A percentile compares a stretch with the other conserved stretches of the same genome.
Conservation (phyloP, 2,888 invertebrate genomes). For the Phyto melanocephala region DNA sequence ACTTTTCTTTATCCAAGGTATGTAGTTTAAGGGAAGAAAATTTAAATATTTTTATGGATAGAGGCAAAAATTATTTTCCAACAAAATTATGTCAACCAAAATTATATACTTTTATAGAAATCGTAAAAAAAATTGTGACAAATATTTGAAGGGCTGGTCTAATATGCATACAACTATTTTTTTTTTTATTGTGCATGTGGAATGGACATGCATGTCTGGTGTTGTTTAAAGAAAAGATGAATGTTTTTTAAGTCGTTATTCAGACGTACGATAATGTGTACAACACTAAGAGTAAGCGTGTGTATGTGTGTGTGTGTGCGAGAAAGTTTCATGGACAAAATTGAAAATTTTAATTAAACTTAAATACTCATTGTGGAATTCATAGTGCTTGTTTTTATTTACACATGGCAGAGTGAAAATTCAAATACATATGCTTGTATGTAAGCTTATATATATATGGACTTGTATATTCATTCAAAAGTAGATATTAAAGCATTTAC, state of each 20-base stretch:
- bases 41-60: too few species aligned
- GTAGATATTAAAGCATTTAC: conserved; percentile 6
- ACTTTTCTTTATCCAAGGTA: too few species aligned
- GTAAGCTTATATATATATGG: not conserved
- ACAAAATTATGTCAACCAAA: too few species aligned
- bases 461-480: not conserved
- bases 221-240: conserved; percentile 37
- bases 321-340: conserved; percentile 11
- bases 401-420: conserved; percentile 19
- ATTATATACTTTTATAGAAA: too few species aligned
- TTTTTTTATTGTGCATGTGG: not conserved
- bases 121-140: too few species aligned
- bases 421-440: not conserved
- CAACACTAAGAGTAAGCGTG: not conserved
- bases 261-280: conserved; percentile 21
- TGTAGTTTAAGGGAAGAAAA: too few species aligned
- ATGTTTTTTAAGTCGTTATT: conserved; percentile 29
- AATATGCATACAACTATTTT: too few species aligned
- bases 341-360: conserved; percentile 59
- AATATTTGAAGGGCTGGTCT: too few species aligned
- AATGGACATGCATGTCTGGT: conserved; percentile 6
- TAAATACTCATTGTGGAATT: conserved; percentile 59
- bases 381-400: conserved; percentile 38
- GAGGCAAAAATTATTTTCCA: too few species aligned
- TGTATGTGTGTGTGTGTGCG: not conserved